Evolutionary conservation across 2,888 invertebrate species (phyloP), one percentile per base, ranked within the genome.

Genomic region (Scaptomyza caliginosa): DNA sequence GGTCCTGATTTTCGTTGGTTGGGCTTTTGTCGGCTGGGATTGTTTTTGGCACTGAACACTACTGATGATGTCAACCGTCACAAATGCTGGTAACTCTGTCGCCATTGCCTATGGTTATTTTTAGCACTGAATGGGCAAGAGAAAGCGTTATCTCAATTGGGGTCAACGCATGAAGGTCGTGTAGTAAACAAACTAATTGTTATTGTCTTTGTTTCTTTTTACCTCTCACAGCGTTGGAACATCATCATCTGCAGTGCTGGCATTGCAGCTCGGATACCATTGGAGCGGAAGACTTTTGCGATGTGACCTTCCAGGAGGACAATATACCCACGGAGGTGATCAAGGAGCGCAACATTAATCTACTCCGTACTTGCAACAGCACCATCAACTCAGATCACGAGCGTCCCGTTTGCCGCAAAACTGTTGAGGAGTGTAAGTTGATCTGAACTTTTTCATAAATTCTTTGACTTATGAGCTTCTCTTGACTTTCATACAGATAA

Each of bases 241-340:
- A 67, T 11, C 36, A 80, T n/a, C 72, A 65, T 10, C 68, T 90
- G 36, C 77, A 90, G 59, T 90, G 90, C 58, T 90, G 91, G 89
- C 90, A 90, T 43, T 90, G 90, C 58, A 89, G 90, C 62, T 90
- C 90, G 8, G 89, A 89, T 43, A 91, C 91, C 46, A 66, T 81
- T 16, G 91, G 90, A 0, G 77, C 90, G 34, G 91, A 90, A 64
- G 78, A 90, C 30, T 90, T 91, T 49, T 90, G 90, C 39, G 90
- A 82, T 39, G 75, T 74, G 4, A 83, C 82, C 54, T 90, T 90
- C 55, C 83, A 87, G 56, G 89, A 91, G 76, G 87, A 84, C 36
- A 86, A 73, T 30, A 88, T 90, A 45, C 91, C 90, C 8, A 71
- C 63, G 3, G 83, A 84, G 1, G 40, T 84, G 46, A 71, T 88